A percentile compares a stretch with the other conserved stretches of the same genome.
Conservation (phyloP, 2,113 vertebrate genomes). For the Oncorhynchus gorbuscha region DNA sequence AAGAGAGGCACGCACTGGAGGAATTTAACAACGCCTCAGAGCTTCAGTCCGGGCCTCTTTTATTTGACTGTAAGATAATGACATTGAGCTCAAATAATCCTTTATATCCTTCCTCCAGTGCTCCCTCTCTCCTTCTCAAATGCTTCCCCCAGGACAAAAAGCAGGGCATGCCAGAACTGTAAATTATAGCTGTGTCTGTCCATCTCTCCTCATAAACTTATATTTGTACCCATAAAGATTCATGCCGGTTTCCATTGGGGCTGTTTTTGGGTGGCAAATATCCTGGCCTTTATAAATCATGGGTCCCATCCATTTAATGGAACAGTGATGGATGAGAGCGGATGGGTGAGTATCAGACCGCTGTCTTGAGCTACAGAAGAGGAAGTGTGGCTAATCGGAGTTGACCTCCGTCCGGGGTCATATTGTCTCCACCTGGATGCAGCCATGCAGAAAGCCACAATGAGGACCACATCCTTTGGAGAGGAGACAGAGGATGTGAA, state of each 20-base stretch:
- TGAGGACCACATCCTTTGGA: constrained; percentile 16
- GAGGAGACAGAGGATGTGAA: not conserved
- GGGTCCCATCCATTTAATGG: constrained; percentile 2
- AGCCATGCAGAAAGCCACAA: not conserved
- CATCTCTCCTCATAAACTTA: constrained; percentile 56
- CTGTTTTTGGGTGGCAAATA: constrained; percentile 34
- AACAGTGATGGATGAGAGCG: not conserved
- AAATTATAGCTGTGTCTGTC: constrained; percentile 56
- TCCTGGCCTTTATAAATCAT: constrained; percentile 39
- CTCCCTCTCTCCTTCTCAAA: constrained; percentile 28
- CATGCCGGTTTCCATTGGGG: constrained; percentile 18
- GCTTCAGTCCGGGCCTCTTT: not conserved
- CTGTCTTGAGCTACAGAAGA: not conserved
- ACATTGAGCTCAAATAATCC: not conserved
- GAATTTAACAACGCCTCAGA: not conserved
- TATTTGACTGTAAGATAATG: constrained; percentile 1
- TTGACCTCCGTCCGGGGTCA: not conserved
- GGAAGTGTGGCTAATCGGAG: constrained; percentile 11
- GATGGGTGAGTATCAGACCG: not conserved
- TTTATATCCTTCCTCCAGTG: constrained; percentile 13
- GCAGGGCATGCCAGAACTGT: constrained; percentile 20
- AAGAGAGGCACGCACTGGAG: not conserved
- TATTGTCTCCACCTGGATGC: constrained; percentile 5
- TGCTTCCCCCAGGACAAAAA: constrained; percentile 42
- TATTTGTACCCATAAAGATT: constrained; percentile 36